These are phyloP conservation scores for Gymnodraco acuticeps DNA, from an alignment of 2,797 vertebrate genomes.

Conservation along the genomic window DNA sequence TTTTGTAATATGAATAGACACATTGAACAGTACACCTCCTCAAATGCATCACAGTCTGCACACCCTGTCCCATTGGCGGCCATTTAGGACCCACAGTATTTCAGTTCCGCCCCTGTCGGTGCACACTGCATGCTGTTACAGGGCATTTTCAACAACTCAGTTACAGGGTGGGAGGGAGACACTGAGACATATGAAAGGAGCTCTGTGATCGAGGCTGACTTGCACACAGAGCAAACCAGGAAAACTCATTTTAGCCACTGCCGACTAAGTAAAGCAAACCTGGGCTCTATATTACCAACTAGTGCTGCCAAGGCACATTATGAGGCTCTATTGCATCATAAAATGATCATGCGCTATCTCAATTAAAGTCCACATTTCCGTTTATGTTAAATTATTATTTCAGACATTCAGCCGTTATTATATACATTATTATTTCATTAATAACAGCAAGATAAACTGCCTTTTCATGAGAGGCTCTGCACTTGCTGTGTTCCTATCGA, in stretches of 20 bases:
- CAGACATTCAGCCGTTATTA: too few relatives aligned
- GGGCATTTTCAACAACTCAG: constrained; percentile 35
- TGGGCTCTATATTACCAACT: constrained; percentile 36
- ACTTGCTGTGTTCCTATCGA: too few relatives aligned
- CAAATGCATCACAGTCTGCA: constrained; percentile 38
- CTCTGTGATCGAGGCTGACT: constrained; percentile 63
- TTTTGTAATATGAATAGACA: constrained; percentile 64
- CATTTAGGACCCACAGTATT: constrained; percentile 46
- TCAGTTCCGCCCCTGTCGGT: constrained; percentile 44
- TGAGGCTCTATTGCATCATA: not conserved
- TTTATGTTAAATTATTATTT: too few relatives aligned
- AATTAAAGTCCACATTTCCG: too few relatives aligned
- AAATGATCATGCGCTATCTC: not conserved
- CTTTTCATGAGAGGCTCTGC: too few relatives aligned
- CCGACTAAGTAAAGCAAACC: constrained; percentile 30
- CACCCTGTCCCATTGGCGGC: constrained; percentile 28
- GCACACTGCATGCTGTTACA: constrained; percentile 38
- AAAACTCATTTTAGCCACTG: constrained; percentile 51
- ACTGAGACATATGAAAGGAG: constrained; percentile 63
- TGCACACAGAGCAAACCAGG: constrained; percentile 56
- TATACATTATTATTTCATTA: too few relatives aligned
- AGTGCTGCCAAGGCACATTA: constrained; percentile 9
- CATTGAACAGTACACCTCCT: constrained; percentile 49
- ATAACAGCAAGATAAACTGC: too few relatives aligned
- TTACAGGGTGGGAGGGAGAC: constrained; percentile 43